Evolutionary conservation across 2,797 vertebrate genomes (phyloP).

Genomic region (Cottoperca gobio): DNA sequence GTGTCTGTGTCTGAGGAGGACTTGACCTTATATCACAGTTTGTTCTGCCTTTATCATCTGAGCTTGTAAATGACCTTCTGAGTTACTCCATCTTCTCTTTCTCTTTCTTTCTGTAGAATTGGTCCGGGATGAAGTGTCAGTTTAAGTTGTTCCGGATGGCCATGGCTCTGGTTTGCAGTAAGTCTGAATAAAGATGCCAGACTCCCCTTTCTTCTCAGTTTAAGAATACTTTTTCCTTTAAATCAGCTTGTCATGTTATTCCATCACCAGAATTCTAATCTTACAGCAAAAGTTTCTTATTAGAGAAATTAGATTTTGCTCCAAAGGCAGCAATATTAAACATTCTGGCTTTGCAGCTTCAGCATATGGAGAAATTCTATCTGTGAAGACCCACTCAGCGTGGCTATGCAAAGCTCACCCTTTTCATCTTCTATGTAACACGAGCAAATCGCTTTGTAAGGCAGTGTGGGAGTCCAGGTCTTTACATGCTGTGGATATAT

Average conservation of each 20-base stretch:
- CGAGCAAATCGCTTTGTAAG: neutral
- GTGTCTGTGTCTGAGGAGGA: constrained; percentile 24
- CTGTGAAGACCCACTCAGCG: neutral
- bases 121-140: constrained; percentile 99
- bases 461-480: neutral
- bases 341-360: neutral
- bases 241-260: neutral
- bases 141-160: constrained; percentile 98
- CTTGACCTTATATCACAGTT: constrained; percentile 34
- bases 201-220: neutral
- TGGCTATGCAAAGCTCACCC: neutral
- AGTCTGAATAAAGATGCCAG: constrained; percentile 78
- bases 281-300: neutral
- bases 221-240: neutral
- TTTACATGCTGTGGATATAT: neutral
- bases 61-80: constrained; percentile 31
- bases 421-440: constrained; percentile 1
- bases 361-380: neutral
- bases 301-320: neutral
- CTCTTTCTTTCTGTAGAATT: constrained; percentile 87
- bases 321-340: neutral
- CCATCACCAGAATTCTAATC: neutral
- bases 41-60: constrained; percentile 30
- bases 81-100: constrained; percentile 23
- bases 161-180: constrained; percentile 98